Conservation (phyloP, 2,888 invertebrate genomes). For the Drosophila mercatorum region DNA sequence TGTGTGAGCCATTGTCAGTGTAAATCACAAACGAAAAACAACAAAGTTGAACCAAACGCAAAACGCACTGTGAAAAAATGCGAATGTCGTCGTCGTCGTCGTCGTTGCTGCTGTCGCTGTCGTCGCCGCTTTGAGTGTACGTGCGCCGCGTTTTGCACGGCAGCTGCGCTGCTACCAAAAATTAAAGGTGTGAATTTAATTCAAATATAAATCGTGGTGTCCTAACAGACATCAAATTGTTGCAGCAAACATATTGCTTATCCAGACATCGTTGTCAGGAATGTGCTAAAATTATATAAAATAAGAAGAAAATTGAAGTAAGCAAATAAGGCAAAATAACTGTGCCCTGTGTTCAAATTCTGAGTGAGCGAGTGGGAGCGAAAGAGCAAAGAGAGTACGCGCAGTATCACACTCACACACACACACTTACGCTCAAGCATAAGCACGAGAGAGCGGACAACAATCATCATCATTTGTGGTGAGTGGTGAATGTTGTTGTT, state of each 20-base stretch:
- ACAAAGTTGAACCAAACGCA: conserved; percentile 51
- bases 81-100: conserved; percentile 64
- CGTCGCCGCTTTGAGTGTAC: conserved; percentile 67
- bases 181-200: conserved; percentile 65
- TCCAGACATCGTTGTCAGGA: conserved; percentile 35
- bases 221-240: conserved; percentile 30
- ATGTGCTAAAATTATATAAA: conserved; percentile 56
- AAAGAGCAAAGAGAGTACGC: conserved; percentile 52
- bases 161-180: conserved; percentile 63
- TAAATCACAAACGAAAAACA: conserved; percentile 63
- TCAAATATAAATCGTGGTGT: conserved; percentile 28
- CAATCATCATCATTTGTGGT: conserved; percentile 67
- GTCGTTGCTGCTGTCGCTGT: conserved; percentile 44
- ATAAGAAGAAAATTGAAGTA: conserved; percentile 37
- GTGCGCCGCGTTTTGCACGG: conserved; percentile 69
- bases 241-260: conserved; percentile 22
- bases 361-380: conserved; percentile 48
- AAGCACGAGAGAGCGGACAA: conserved; percentile 62
- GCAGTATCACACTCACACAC: conserved; percentile 51
- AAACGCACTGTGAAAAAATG: conserved; percentile 75
- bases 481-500: conserved; percentile 53
- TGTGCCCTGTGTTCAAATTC: conserved; percentile 63
- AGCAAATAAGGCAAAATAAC: conserved; percentile 47
- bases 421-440: conserved; percentile 27
- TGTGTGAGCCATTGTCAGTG: conserved; percentile 53